Conservation (phyloP, 2,113 vertebrate species). For the Gymnarchus niloticus region DNA sequence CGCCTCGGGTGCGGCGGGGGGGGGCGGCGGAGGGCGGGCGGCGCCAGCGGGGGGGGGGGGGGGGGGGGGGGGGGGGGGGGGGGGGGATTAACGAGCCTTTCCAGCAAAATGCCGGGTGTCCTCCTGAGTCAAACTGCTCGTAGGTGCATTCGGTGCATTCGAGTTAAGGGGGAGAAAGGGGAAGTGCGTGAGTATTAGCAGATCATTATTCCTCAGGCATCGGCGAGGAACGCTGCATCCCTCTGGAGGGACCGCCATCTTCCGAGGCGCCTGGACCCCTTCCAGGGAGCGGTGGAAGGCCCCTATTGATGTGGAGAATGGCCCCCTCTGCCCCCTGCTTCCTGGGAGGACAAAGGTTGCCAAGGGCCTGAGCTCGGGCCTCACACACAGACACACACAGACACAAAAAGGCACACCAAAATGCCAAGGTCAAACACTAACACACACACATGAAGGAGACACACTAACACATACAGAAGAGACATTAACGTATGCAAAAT, state of each 20-base stretch:
- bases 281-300: not conserved
- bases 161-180: slow-evolving; percentile 12
- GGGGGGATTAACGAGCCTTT: too few relatives aligned
- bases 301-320: not conserved
- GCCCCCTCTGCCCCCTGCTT: slow-evolving; percentile 33
- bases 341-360: slow-evolving; percentile 33
- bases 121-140: not conserved
- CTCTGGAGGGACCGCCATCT: slow-evolving; percentile 1
- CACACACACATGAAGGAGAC: too few relatives aligned
- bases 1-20: too few relatives aligned
- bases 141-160: slow-evolving; percentile 6
- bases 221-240: slow-evolving; percentile 20
- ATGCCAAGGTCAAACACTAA: too few relatives aligned
- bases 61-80: too few relatives aligned
- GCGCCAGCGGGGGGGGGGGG: too few relatives aligned
- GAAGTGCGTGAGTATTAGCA: slow-evolving; percentile 20
- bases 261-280: slow-evolving; percentile 1
- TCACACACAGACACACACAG: not conserved
- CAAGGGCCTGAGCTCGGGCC: slow-evolving; percentile 22
- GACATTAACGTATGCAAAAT: too few relatives aligned
- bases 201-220: slow-evolving; percentile 35
- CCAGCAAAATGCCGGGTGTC: too few relatives aligned
- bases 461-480: too few relatives aligned
- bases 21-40: too few relatives aligned
- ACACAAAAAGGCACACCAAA: too few relatives aligned